Percentiles rank a stretch among this genome's conserved stretches.
These are phyloP conservation scores for Meiosimyza decipiens DNA, from an alignment of 2,888 invertebrate species.

Conservation along the genomic window DNA sequence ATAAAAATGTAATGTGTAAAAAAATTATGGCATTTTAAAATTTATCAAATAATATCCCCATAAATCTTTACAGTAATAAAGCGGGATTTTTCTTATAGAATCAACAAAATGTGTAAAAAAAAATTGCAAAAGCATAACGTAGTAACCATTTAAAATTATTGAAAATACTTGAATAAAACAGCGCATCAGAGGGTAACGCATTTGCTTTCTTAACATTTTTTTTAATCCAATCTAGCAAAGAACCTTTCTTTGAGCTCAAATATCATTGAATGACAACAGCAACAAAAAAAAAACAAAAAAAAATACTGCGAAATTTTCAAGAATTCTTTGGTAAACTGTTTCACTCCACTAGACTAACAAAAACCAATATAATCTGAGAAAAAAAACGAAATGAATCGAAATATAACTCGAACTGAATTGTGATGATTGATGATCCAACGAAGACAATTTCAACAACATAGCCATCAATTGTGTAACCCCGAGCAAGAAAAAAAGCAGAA, in stretches of 20 bases:
- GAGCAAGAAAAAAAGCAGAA: too few species aligned
- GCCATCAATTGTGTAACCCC: conserved; percentile 5
- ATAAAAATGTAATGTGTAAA: too few species aligned
- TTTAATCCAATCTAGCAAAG: conserved; percentile 9
- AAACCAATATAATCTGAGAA: neutral
- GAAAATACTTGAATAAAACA: too few species aligned
- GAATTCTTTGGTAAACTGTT: neutral
- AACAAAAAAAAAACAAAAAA: neutral
- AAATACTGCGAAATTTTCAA: neutral
- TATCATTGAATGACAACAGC: conserved; percentile 1
- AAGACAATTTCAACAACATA: conserved; percentile 26
- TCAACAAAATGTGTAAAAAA: too few species aligned
- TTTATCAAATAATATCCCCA: too few species aligned
- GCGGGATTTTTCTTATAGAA: too few species aligned
- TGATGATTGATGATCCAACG: conserved; percentile 28
- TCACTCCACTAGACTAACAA: neutral
- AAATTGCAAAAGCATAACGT: too few species aligned
- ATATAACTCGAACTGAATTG: conserved; percentile 14
- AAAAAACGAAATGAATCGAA: conserved; percentile 18
- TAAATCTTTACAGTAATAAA: too few species aligned
- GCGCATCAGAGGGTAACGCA: neutral
- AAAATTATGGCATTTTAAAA: too few species aligned
- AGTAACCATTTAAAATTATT: too few species aligned
- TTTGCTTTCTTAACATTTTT: conserved; percentile 9
- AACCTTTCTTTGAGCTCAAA: conserved; percentile 23